Evolutionary conservation across 92 coral and sea anemone genomes (phyloP).

Genomic region (Heliopora coerulea): DNA sequence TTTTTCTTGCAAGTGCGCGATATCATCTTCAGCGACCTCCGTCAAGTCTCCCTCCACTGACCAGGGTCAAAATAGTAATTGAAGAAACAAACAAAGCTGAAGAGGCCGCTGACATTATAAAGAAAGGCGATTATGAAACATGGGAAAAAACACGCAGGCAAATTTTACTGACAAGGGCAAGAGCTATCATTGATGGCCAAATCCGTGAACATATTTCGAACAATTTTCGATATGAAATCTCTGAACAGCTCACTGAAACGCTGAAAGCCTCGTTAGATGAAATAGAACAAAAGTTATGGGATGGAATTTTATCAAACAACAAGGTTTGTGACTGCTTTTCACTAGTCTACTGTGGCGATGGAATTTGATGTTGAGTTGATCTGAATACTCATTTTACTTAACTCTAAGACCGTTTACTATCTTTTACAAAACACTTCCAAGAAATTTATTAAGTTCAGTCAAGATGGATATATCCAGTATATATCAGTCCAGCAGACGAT

Average conservation of each 20-base stretch:
- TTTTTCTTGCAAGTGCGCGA: background rate
- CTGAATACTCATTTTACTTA: too few relatives aligned
- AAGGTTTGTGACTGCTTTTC: background rate
- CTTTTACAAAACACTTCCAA: too few relatives aligned
- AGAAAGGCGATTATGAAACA: background rate
- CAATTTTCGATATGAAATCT: background rate
- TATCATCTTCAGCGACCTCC: background rate
- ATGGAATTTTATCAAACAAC: background rate
- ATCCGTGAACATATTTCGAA: too few relatives aligned
- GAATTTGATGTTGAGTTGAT: too few relatives aligned
- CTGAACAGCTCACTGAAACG: background rate
- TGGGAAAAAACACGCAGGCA: background rate
- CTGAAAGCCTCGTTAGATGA: background rate
- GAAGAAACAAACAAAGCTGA: background rate
- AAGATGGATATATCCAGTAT: too few relatives aligned
- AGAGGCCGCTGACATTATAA: background rate
- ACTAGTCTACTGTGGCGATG: too few relatives aligned
- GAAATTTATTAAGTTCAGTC: too few relatives aligned
- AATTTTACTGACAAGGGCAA: background rate
- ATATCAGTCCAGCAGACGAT: too few relatives aligned
- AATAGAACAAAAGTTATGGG: background rate
- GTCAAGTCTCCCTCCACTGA: background rate
- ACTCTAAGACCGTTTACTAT: too few relatives aligned
- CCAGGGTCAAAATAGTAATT: background rate
- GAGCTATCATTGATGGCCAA: too few relatives aligned